Base-by-base conservation (phyloP, 2,888 invertebrate species). In the Chorisops tibialis region DNA sequence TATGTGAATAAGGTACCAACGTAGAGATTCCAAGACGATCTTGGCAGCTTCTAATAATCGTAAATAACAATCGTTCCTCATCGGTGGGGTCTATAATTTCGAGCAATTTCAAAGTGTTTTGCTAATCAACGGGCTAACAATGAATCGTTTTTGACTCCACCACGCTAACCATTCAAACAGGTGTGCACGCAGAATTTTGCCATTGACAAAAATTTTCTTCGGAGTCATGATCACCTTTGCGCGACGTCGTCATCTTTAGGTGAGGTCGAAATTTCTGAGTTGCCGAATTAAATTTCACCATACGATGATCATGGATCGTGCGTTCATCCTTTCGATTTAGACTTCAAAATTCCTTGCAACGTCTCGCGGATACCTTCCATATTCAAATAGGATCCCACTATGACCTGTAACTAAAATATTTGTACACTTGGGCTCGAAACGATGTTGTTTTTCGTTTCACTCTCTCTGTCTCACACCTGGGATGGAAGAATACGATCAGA, bases 21-120 rank as follows among this genome's bases (percentile, higher is more conserved):
- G 9, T 30, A 2, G 5, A 30, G 56, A 14, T 18, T 11, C 39
- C 6, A 22, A 54, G 39, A 54, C 39, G 41, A 41, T 54, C 38
- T 61, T 59, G 54, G 61, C 64, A 62, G 59, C 59, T 64, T 52
- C 62, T 43, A 51, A 65, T 62, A 65, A 62, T 60, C 62, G 50
- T 65, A 62, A 65, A 65, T 62, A 56, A 65, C 60, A 54, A 45
- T 62, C 65, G 59, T 62, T 54, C 49, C 47, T 59, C 43, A 62
- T 59, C 59, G 54, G 47, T 47, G 58, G 37, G 48, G 45, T 62
- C 60, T 64, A 56, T 58, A 65, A 65, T 65, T 65, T 65, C 60
- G 50, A 56, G 58, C 60, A 65, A 65, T 65, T 65, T 65, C 45
- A 43, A 62, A 62, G 43, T 54, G 62, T 62, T 64, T 64, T 49